A percentile compares a stretch with the other conserved stretches of the same genome.
Conservation (phyloP, 2,888 invertebrate species). For the Mesorhabditis spiculigera region DNA sequence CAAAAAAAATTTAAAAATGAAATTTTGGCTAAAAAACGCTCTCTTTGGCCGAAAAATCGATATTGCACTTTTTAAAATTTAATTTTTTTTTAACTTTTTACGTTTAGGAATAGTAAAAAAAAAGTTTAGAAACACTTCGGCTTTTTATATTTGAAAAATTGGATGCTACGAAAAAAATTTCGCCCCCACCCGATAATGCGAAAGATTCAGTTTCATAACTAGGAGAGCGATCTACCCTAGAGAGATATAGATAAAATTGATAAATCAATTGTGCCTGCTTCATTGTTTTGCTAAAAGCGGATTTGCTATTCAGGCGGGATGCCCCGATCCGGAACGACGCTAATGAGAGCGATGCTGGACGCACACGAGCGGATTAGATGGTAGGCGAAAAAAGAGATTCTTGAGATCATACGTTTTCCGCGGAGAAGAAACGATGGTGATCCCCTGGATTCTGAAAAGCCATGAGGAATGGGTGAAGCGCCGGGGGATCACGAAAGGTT, state of each 20-base stretch:
- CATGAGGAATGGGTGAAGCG: conserved; percentile 76
- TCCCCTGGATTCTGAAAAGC: conserved; percentile 85
- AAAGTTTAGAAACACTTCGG: too few relatives aligned
- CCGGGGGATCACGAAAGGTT: conserved; percentile 80
- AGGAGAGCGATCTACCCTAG: too few relatives aligned
- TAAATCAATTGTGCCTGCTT: background rate
- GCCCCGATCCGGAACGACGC: conserved; percentile 90
- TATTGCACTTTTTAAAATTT: too few relatives aligned
- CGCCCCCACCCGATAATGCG: too few relatives aligned
- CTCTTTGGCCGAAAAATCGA: background rate
- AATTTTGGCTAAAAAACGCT: too few relatives aligned
- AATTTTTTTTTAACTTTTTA: background rate
- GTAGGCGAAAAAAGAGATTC: conserved; percentile 12
- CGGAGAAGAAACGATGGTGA: conserved; percentile 71
- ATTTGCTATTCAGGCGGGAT: conserved; percentile 80
- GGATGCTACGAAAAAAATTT: too few relatives aligned
- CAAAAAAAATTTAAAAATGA: too few relatives aligned
- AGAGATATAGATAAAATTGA: too few relatives aligned
- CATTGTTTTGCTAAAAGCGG: too few relatives aligned
- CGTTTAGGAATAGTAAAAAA: too few relatives aligned
- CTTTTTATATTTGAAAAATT: too few relatives aligned
- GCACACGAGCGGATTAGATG: conserved; percentile 83
- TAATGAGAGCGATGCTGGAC: conserved; percentile 95
- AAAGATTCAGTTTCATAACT: too few relatives aligned
- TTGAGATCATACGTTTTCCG: conserved; percentile 15